Conservation (phyloP, 2,113 vertebrate species). For the Barnardius zonarius region DNA sequence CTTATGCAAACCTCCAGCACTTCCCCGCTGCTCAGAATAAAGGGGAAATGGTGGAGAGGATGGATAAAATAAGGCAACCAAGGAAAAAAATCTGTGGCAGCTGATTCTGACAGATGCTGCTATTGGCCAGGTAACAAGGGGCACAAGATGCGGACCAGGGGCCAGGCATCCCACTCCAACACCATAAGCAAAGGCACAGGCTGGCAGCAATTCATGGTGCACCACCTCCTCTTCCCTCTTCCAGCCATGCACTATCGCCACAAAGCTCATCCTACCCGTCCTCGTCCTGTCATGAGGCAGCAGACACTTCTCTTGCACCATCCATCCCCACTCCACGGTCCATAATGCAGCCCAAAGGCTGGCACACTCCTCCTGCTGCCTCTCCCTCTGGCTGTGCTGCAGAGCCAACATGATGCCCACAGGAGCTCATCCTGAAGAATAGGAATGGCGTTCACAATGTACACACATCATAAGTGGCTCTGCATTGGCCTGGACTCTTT, state of each 20-base stretch:
- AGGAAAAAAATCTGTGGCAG: background rate
- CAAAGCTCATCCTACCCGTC: accelerated
- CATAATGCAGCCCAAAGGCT: accelerated
- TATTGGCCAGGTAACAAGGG: background rate
- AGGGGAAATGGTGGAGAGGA: background rate
- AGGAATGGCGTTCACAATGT: accelerated
- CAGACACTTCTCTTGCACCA: accelerated
- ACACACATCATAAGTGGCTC: accelerated
- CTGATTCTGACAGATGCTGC: background rate
- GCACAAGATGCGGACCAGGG: accelerated
- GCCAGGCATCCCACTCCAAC: accelerated
- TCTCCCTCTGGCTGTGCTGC: background rate
- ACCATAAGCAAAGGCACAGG: background rate
- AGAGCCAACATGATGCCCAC: accelerated
- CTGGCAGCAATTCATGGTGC: background rate
- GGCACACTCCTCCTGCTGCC: accelerated
- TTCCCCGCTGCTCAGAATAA: background rate
- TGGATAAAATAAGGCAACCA: background rate
- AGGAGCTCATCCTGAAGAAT: background rate
- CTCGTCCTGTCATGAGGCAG: background rate
- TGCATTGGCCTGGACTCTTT: background rate
- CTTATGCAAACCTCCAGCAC: background rate
- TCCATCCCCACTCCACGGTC: background rate
- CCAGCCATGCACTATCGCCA: accelerated
- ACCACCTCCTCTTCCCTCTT: background rate